Conservation (phyloP, 2,797 vertebrate genomes). For the Mormyrops boulengeri region DNA sequence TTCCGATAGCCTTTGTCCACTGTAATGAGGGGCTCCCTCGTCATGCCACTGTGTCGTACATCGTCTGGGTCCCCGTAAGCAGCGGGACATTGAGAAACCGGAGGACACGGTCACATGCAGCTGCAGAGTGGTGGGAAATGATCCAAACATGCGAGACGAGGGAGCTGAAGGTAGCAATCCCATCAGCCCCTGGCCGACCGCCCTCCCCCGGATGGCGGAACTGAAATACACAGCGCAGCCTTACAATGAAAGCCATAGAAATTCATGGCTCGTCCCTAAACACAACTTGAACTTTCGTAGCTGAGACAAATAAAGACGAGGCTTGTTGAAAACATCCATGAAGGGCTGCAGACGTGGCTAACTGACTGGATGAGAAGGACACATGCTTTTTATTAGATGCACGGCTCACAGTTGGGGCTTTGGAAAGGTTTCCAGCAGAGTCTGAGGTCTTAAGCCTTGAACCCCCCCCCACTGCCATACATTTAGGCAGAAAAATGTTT, state of each 20-base stretch:
- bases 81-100: neutral
- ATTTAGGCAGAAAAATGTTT: neutral
- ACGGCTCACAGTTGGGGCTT: neutral
- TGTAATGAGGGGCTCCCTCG: neutral
- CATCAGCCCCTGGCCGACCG: neutral
- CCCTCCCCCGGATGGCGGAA: neutral
- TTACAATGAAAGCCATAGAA: neutral
- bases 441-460: neutral
- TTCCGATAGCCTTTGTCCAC: neutral
- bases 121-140: neutral
- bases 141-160: neutral
- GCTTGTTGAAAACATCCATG: neutral
- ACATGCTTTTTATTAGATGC: neutral
- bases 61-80: neutral
- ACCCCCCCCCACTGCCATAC: neutral
- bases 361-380: neutral
- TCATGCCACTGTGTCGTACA: neutral
- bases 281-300: neutral
- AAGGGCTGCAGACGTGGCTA: neutral
- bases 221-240: neutral
- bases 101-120: neutral
- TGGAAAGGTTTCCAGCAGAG: neutral
- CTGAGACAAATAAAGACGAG: neutral
- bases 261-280: neutral
- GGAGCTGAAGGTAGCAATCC: neutral